A percentile compares a stretch with the other conserved stretches of the same genome.
These are phyloP conservation scores for Emberiza fucata DNA, from an alignment of 2,113 vertebrate species.

Conservation along the genomic window DNA sequence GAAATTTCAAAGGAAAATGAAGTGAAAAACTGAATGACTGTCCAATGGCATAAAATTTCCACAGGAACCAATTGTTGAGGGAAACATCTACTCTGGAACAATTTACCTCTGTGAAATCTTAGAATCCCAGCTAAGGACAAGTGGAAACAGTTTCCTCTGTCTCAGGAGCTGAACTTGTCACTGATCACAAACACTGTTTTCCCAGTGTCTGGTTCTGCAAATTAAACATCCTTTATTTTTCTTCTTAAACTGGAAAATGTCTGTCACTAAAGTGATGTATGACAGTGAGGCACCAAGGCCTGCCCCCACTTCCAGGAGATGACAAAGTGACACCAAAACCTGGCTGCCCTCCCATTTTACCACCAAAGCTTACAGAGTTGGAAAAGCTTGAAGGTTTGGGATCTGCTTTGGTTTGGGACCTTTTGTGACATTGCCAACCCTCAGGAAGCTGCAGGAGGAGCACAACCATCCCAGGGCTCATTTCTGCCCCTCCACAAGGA, in stretches of 20 bases:
- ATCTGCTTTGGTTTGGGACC: neutral
- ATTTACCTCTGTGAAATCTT: neutral
- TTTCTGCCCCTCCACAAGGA: neutral
- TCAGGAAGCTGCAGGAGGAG: neutral
- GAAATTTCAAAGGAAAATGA: neutral
- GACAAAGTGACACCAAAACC: neutral
- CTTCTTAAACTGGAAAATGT: neutral
- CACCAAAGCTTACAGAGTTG: neutral
- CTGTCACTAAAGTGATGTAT: rapidly evolving
- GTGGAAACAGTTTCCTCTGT: neutral
- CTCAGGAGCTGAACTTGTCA: neutral
- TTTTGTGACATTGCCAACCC: neutral
- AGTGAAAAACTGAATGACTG: neutral
- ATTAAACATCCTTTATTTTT: neutral
- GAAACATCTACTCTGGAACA: neutral
- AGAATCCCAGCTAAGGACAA: neutral
- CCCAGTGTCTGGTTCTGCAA: neutral
- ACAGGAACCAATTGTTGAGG: neutral
- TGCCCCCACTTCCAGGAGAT: neutral
- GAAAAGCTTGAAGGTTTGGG: rapidly evolving
- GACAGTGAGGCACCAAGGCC: neutral
- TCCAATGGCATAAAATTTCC: rapidly evolving
- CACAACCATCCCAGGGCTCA: neutral
- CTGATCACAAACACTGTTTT: neutral
- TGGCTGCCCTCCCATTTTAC: neutral